A percentile compares a stretch with the other conserved stretches of the same genome.
phyloP scores from a whole-genome alignment of 2,113 vertebrate species.

The Campylomormyrus numenius region DNA sequence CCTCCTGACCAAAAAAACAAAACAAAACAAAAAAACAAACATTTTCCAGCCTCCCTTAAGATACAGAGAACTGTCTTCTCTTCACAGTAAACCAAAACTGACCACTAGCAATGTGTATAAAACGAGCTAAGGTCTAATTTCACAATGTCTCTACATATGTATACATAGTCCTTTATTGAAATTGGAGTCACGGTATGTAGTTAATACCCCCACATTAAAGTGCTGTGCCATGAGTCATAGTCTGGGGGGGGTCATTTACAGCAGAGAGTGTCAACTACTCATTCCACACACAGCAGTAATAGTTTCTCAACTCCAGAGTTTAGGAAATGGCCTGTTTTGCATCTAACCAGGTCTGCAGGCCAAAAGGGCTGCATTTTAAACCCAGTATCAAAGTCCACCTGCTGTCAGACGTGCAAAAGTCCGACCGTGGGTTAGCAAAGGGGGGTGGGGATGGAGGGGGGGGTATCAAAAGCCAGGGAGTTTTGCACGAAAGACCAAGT shows the following conservation, averaged over 20 bases:
- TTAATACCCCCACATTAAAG: constrained; percentile 50
- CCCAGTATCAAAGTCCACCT: constrained; percentile 39
- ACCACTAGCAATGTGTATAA: constrained; percentile 1
- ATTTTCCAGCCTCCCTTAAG: background rate
- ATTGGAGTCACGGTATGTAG: background rate
- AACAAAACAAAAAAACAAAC: background rate
- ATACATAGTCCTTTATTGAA: background rate
- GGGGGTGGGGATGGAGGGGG: background rate
- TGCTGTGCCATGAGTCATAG: constrained; percentile 45
- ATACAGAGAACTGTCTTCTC: background rate
- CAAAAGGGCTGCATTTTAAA: constrained; percentile 20
- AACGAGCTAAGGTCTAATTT: background rate
- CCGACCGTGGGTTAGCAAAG: constrained; percentile 14
- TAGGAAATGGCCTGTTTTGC: constrained; percentile 68
- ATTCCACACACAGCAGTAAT: constrained; percentile 28
- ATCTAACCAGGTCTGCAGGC: constrained; percentile 53
- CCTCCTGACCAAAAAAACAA: background rate
- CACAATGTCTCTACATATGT: background rate
- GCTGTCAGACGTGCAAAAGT: constrained; percentile 48
- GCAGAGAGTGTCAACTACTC: background rate
- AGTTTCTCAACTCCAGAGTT: constrained; percentile 64
- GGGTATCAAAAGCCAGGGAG: constrained; percentile 6
- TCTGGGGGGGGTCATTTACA: constrained; percentile 19
- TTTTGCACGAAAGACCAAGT: constrained; percentile 50
- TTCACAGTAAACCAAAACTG: background rate